Base-by-base conservation (phyloP, 2,113 vertebrate species). In the Heliornis fulica region DNA sequence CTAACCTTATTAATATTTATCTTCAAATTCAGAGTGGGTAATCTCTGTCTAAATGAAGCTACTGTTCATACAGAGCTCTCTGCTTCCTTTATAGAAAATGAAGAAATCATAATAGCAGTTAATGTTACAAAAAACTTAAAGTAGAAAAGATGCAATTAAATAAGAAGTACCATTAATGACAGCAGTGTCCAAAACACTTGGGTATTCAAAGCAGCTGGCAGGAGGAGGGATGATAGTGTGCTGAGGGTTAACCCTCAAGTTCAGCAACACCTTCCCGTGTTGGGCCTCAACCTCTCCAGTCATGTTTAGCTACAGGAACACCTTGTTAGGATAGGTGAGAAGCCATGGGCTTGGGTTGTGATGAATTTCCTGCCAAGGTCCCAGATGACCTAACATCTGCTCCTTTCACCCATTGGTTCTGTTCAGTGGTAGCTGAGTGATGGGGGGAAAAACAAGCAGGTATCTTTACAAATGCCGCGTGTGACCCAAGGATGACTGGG, bases 1-100 rank as follows among this genome's bases (percentile, higher is more conserved):
- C 36, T 93, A 89, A 92, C 86, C 50, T 82, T 95, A 91, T 88
- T 91, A 88, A 95, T 96, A 96, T 91, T 95, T 90, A 87, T 92
- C 48, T 90, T 82, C 32, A 82, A 64, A 95, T 94, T 93, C 53
- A 41, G 45, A 91, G 31, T 60, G 57, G 21, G 43, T 86, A 87
- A 79, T 91, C 77, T 93, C 45, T 71, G 21, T 78, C 46, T 94
- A 83, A 96, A 84, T 60, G 40, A 91, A 78, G 63, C 40, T 85
- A 9, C 72, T 89, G 25, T 68, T 96, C 75, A 64, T n/a, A 68
- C 28, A 80, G n/a, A 83, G 5, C 13, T 59, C 26, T 46, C 51
- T 34, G 23, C 40, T 77, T 87, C 74, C 59, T 78, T 90, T 43
- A 57, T 69, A 48, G 77, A 48, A 38, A 70, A 51, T 31, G 60